These are phyloP conservation scores for Arrhamphus sclerolepis DNA, from an alignment of 2,797 vertebrate species.

Conservation along the genomic window DNA sequence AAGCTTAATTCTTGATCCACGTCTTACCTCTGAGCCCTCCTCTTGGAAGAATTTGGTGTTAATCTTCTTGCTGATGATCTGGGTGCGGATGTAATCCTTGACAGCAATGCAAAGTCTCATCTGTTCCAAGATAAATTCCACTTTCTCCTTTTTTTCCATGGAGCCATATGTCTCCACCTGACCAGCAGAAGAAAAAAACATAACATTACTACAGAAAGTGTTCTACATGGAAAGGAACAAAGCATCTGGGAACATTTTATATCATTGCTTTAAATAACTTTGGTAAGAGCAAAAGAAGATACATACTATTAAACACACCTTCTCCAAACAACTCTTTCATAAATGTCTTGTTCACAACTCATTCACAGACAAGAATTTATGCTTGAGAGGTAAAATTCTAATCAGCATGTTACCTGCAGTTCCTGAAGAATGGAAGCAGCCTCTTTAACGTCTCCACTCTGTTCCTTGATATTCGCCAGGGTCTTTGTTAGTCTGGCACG, in stretches of 20 bases:
- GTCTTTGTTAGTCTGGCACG: constrained; percentile 95
- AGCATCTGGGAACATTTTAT: too few relatives aligned
- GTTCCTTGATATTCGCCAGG: constrained; percentile 92
- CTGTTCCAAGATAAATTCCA: constrained; percentile 97
- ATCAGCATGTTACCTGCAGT: constrained; percentile 84
- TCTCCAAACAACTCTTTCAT: background rate
- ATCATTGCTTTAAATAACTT: background rate
- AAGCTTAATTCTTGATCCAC: background rate
- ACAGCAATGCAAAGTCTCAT: constrained; percentile 99
- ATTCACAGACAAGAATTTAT: background rate
- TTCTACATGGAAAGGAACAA: background rate
- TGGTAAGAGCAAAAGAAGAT: background rate
- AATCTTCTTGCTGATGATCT: constrained; percentile 99
- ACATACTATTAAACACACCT: background rate
- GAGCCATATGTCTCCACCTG: constrained; percentile 99
- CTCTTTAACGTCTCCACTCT: constrained; percentile 93
- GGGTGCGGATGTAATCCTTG: constrained; percentile 97
- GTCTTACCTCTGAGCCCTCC: constrained; percentile 91
- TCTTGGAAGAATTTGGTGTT: constrained; percentile 99
- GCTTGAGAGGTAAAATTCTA: background rate
- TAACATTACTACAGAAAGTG: too few relatives aligned
- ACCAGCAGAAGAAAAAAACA: background rate
- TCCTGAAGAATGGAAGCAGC: constrained; percentile 96
- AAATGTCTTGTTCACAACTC: background rate
- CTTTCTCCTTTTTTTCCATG: constrained; percentile 99